Conservation (phyloP, 2,113 vertebrate genomes). For the Oreochromis aureus region DNA sequence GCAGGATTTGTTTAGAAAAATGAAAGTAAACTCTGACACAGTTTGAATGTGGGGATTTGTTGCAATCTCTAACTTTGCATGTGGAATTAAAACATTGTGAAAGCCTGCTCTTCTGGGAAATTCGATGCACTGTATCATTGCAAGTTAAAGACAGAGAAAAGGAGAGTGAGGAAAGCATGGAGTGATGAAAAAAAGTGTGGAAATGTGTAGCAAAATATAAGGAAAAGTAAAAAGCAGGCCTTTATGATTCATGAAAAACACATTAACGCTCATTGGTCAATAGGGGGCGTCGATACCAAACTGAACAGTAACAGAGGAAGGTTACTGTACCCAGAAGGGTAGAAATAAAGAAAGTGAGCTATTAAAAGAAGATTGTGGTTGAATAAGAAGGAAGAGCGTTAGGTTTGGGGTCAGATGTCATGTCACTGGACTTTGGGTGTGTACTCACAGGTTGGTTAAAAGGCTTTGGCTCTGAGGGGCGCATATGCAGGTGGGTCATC, state of each 20-base stretch:
- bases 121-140: background rate
- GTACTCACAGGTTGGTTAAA: slow-evolving; percentile 91
- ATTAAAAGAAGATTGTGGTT: background rate
- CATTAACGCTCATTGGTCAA: slow-evolving; percentile 54
- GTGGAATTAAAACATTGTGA: background rate
- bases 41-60: background rate
- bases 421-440: background rate
- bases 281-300: slow-evolving; percentile 60
- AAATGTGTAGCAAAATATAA: background rate
- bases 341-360: background rate
- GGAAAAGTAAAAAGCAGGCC: background rate
- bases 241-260: background rate
- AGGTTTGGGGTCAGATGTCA: background rate
- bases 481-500: slow-evolving; percentile 99
- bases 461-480: slow-evolving; percentile 97
- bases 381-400: background rate
- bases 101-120: background rate
- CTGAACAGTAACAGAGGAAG: background rate
- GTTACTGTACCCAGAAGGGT: background rate
- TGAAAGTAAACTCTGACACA: background rate
- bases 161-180: background rate
- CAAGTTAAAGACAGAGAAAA: background rate
- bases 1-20: background rate
- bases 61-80: background rate
- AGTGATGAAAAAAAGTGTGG: background rate